Conservation (phyloP, 2,888 invertebrate genomes). For the Thereva nobilitata region DNA sequence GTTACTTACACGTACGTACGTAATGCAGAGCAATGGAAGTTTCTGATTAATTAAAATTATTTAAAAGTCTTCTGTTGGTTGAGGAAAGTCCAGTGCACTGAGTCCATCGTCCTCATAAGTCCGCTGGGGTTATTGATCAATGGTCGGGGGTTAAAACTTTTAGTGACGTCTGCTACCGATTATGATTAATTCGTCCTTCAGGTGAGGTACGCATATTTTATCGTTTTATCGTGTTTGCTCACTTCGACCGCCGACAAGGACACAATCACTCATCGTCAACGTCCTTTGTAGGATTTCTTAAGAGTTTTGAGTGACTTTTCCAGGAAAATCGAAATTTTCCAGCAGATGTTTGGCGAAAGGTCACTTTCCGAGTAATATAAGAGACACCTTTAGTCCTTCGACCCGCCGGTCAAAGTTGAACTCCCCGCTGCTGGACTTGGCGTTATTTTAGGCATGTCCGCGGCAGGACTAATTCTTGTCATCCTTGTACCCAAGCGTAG, state of each 20-base stretch:
- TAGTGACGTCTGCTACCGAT: not conserved
- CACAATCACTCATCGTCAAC: conserved; percentile 26
- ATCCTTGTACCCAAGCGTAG: too few relatives aligned
- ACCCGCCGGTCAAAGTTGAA: conserved; percentile 21
- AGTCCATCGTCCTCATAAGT: too few relatives aligned
- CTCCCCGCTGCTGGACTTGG: conserved; percentile 1
- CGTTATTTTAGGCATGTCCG: not conserved
- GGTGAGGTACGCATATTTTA: conserved; percentile 28
- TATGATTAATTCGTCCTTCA: conserved; percentile 27
- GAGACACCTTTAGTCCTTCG: conserved; percentile 20
- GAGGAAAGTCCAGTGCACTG: too few relatives aligned
- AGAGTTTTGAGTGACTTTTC: conserved; percentile 9
- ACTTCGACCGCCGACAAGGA: conserved; percentile 22
- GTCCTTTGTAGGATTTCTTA: conserved; percentile 15
- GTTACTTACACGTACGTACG: too few relatives aligned
- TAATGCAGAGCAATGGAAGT: not conserved
- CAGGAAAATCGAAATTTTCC: conserved; percentile 4
- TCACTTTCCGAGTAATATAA: conserved; percentile 10
- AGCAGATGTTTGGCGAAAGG: conserved; percentile 10
- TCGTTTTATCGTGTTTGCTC: conserved; percentile 23
- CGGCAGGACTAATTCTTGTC: not conserved
- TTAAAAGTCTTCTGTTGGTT: too few relatives aligned
- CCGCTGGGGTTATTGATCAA: too few relatives aligned
- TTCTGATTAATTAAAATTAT: conserved; percentile 16
- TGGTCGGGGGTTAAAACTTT: too few relatives aligned